These are phyloP conservation scores for Cotesia typhae DNA, from an alignment of 1,140 invertebrate species.

Conservation along the genomic window DNA sequence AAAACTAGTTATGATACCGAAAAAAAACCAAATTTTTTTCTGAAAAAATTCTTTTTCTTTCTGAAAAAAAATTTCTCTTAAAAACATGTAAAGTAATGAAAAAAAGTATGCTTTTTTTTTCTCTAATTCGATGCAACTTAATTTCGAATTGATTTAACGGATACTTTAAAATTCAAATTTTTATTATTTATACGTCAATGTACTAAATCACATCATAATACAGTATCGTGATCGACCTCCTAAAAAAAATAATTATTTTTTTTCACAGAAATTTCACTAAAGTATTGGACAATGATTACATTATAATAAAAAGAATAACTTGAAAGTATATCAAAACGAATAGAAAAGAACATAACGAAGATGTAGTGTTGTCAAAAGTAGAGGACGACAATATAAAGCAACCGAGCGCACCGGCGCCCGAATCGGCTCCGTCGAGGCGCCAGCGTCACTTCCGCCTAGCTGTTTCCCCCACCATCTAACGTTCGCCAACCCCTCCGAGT, in stretches of 20 bases:
- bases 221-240: too few relatives aligned
- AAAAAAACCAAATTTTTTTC: too few relatives aligned
- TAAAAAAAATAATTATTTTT: slow-evolving; percentile 26
- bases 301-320: slow-evolving; percentile 44
- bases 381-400: slow-evolving; percentile 56
- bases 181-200: too few relatives aligned
- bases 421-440: slow-evolving; percentile 64
- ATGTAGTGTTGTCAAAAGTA: slow-evolving; percentile 29
- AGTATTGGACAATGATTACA: slow-evolving; percentile 34
- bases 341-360: slow-evolving; percentile 39
- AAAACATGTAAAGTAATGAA: too few relatives aligned
- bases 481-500: slow-evolving; percentile 36
- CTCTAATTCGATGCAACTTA: too few relatives aligned
- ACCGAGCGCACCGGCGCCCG: slow-evolving; percentile 64
- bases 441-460: slow-evolving; percentile 63
- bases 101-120: too few relatives aligned
- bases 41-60: too few relatives aligned
- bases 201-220: too few relatives aligned
- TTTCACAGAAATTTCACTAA: slow-evolving; percentile 50
- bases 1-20: too few relatives aligned
- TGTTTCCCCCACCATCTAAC: slow-evolving; percentile 41
- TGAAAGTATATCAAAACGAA: slow-evolving; percentile 22
- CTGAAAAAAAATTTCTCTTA: too few relatives aligned
- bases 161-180: too few relatives aligned
- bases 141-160: too few relatives aligned